Conservation (phyloP, 2,888 invertebrate species). For the Malthinus flaveolus region DNA sequence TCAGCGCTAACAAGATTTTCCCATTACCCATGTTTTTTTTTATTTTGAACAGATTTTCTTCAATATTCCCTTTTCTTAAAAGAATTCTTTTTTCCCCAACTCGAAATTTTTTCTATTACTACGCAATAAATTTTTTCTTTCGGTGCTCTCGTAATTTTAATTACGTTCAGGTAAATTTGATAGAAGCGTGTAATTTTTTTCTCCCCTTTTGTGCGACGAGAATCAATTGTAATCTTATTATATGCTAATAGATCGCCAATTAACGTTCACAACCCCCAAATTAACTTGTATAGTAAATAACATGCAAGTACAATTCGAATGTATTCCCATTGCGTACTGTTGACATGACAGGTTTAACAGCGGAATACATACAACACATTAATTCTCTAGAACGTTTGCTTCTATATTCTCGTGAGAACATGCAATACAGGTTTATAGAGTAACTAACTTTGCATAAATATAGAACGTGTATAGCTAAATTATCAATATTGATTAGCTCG, state of each 20-base stretch:
- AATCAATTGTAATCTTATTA: neutral
- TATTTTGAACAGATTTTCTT: conserved; percentile 29
- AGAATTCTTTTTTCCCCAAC: conserved; percentile 16
- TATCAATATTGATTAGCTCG: conserved; percentile 3
- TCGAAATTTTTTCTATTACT: no score
- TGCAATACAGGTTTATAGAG: conserved; percentile 2
- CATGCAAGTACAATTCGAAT: conserved; percentile 8
- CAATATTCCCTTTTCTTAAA: conserved; percentile 23
- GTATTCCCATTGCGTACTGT: conserved; percentile 18
- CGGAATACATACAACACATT: conserved; percentile 24
- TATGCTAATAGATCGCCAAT: conserved; percentile 7
- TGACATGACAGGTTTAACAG: conserved; percentile 28
- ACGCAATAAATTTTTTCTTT: no score
- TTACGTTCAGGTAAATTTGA: no score
- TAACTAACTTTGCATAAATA: conserved; percentile 9
- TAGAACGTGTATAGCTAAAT: neutral
- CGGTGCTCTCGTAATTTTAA: no score
- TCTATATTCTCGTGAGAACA: conserved; percentile 18
- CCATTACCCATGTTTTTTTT: conserved; percentile 26
- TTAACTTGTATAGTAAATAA: conserved; percentile 7
- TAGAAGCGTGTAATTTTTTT: no score
- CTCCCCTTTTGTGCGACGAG: no score
- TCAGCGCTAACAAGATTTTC: conserved; percentile 25
- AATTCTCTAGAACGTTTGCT: conserved; percentile 21
- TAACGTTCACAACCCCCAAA: conserved; percentile 6